Conservation (phyloP, 2,888 invertebrate genomes). For the Ferrisia virgata region DNA sequence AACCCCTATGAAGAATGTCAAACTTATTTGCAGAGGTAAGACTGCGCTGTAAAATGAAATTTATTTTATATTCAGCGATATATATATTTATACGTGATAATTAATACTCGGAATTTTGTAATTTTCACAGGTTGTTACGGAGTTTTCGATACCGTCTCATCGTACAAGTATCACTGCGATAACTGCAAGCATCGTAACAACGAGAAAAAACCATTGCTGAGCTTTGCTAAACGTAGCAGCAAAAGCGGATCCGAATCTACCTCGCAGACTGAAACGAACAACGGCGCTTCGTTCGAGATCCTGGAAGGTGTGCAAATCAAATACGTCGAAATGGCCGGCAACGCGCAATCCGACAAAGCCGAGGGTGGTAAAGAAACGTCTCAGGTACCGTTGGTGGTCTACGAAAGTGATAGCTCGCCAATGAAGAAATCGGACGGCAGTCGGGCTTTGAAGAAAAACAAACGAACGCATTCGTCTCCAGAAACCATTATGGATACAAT, state of each 20-base stretch:
- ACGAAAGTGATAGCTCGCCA: background rate
- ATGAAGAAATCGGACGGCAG: background rate
- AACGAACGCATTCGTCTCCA: background rate
- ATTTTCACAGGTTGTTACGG: constrained; percentile 32
- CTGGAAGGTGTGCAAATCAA: constrained; percentile 34
- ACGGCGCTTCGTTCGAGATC: constrained; percentile 31
- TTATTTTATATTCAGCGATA: background rate
- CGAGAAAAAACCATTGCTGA: constrained; percentile 30
- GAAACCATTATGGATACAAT: constrained; percentile 37
- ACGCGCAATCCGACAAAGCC: background rate
- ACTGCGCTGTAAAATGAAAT: background rate
- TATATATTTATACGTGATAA: too few species aligned
- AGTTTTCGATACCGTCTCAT: constrained; percentile 5
- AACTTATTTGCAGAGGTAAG: constrained; percentile 34
- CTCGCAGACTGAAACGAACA: background rate
- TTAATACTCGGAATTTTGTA: background rate
- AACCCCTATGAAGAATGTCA: constrained; percentile 6
- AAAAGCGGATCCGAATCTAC: background rate
- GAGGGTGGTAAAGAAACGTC: background rate
- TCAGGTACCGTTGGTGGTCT: background rate
- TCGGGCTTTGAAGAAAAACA: background rate
- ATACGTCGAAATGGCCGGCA: background rate
- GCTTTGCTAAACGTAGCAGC: constrained; percentile 31
- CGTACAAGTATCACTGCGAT: constrained; percentile 33
- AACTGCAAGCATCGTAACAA: constrained; percentile 5